Conservation (phyloP, 2,797 vertebrate species). For the Ispidina lecontei region DNA sequence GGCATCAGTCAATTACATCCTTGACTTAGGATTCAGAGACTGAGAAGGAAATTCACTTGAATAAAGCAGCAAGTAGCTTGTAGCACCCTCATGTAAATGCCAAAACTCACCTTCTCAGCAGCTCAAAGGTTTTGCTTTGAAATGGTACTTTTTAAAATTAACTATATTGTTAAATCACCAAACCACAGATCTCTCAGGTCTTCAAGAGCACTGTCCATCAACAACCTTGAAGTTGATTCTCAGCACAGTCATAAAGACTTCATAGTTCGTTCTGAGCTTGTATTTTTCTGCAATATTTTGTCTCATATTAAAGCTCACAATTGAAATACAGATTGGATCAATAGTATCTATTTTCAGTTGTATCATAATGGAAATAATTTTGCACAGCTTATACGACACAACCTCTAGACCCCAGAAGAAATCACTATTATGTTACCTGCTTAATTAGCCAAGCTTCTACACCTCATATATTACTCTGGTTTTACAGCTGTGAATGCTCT, state of each 20-base stretch:
- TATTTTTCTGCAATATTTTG: not conserved
- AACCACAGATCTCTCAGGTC: fast-evolving
- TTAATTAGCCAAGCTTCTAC: not conserved
- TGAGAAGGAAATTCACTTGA: not conserved
- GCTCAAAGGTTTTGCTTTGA: not conserved
- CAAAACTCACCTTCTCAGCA: not conserved
- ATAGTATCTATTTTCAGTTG: not conserved
- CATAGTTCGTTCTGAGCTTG: not conserved
- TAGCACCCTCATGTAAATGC: not conserved
- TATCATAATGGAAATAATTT: not conserved
- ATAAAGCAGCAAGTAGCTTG: not conserved
- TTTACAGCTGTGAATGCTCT: fast-evolving
- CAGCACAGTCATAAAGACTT: not conserved
- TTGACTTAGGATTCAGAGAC: not conserved
- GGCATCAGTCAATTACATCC: fast-evolving
- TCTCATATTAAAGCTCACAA: not conserved
- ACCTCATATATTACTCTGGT: fast-evolving
- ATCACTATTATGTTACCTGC: fast-evolving
- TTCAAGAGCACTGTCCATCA: not conserved
- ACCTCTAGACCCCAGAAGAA: not conserved
- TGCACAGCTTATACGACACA: not conserved
- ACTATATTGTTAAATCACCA: not conserved
- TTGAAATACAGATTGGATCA: not conserved
- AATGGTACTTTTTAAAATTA: not conserved
- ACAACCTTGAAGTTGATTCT: not conserved